phyloP scores from a whole-genome alignment of 1,140 invertebrate species.

The Oryzaephilus surinamensis region DNA sequence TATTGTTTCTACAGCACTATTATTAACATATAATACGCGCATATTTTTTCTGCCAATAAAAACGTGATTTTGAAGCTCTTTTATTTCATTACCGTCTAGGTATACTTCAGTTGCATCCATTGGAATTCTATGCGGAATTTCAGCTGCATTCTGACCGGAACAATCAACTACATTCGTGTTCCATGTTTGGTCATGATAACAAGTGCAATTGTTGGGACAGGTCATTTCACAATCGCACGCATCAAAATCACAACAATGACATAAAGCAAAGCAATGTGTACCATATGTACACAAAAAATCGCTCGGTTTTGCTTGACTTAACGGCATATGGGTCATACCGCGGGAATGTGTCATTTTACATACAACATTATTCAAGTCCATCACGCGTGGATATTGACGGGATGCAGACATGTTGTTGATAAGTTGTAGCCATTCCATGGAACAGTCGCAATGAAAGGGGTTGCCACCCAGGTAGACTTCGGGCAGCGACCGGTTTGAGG shows the following conservation, averaged over 20 bases:
- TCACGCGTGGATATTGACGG: conserved; percentile 71
- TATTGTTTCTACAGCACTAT: conserved; percentile 72
- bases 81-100: conserved; percentile 80
- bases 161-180: conserved; percentile 87
- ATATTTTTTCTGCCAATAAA: conserved; percentile 89
- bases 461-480: conserved; percentile 84
- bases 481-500: conserved; percentile 56
- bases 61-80: conserved; percentile 73
- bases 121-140: conserved; percentile 74
- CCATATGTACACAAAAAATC: conserved; percentile 86
- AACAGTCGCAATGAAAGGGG: conserved; percentile 83
- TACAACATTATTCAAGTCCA: conserved; percentile 78
- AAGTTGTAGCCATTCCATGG: conserved; percentile 83
- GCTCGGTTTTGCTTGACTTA: conserved; percentile 54
- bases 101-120: conserved; percentile 92
- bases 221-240: conserved; percentile 94
- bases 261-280: conserved; percentile 85
- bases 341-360: conserved; percentile 71
- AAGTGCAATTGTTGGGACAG: conserved; percentile 82
- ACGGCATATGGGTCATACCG: conserved; percentile 54
- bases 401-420: conserved; percentile 74
- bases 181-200: conserved; percentile 87
- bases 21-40: conserved; percentile 74
- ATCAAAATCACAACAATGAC: conserved; percentile 90
- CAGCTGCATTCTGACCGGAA: conserved; percentile 58